These are phyloP conservation scores for Poeciliopsis infans DNA, from an alignment of 2,797 vertebrate genomes.

Conservation along the genomic window DNA sequence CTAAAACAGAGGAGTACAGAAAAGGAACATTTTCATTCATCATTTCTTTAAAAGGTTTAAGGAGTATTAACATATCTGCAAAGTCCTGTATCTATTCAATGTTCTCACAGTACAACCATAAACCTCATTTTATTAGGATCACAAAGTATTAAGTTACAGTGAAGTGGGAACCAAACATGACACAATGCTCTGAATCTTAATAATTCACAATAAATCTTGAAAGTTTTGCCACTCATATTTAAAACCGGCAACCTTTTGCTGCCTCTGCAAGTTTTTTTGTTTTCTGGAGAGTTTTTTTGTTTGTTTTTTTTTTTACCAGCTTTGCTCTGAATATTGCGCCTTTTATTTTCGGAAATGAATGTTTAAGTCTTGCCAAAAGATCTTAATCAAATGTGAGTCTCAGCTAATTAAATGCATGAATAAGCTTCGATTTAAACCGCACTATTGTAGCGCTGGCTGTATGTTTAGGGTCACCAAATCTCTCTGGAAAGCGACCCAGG, in stretches of 20 bases:
- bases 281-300: too few species aligned
- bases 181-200: background rate
- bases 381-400: background rate
- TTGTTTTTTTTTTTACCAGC: background rate
- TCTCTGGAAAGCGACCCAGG: background rate
- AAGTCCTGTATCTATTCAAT: too few species aligned
- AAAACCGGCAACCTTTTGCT: background rate
- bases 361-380: background rate
- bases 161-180: background rate
- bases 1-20: conserved; percentile 68
- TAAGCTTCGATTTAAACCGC: background rate
- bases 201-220: background rate
- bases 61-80: too few species aligned
- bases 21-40: background rate
- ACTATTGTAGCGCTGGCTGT: background rate
- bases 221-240: background rate
- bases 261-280: background rate
- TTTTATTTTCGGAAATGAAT: background rate
- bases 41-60: too few species aligned
- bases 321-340: background rate
- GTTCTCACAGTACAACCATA: background rate
- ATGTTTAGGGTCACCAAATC: background rate
- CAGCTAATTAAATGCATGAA: background rate
- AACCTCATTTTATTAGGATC: too few species aligned
- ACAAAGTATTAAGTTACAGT: background rate